phyloP scores from a whole-genome alignment of 2,888 invertebrate genomes.

The Pteria penguin region DNA sequence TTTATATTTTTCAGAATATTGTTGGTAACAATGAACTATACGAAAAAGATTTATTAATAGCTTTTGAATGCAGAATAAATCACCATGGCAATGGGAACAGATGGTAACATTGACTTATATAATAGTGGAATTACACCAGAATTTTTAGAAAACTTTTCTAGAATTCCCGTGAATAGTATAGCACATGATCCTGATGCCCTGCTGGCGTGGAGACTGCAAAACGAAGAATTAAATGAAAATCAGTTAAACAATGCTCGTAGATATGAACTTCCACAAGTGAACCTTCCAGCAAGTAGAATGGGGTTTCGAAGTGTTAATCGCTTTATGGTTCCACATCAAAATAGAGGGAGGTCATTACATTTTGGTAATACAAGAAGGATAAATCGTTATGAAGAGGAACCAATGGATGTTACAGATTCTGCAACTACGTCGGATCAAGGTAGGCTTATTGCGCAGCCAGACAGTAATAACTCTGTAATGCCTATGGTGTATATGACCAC shows the following conservation, averaged over 20 bases:
- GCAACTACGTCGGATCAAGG: not conserved
- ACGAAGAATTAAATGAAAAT: conserved; percentile 1
- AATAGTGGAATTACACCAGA: not conserved
- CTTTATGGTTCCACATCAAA: too few species aligned
- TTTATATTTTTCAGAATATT: too few species aligned
- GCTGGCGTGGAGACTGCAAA: conserved; percentile 34
- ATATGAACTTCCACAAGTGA: too few species aligned
- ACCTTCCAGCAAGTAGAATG: too few species aligned
- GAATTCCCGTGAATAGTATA: conserved; percentile 1
- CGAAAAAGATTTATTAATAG: too few species aligned
- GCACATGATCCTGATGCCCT: conserved; percentile 22
- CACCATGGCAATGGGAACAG: conserved; percentile 18
- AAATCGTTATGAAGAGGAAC: conserved; percentile 2
- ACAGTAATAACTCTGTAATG: not conserved
- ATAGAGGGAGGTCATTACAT: too few species aligned
- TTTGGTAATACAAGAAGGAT: too few species aligned
- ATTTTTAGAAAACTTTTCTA: not conserved
- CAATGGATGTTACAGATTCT: conserved; percentile 16
- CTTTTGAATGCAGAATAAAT: too few species aligned
- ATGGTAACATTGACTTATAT: not conserved
- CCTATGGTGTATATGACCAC: not conserved
- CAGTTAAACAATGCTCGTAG: too few species aligned
- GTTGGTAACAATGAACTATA: too few species aligned
- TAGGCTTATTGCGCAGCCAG: not conserved
- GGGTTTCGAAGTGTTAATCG: too few species aligned